Base-by-base conservation (phyloP, 2,888 invertebrate species). In the Eupithecia abbreviata region DNA sequence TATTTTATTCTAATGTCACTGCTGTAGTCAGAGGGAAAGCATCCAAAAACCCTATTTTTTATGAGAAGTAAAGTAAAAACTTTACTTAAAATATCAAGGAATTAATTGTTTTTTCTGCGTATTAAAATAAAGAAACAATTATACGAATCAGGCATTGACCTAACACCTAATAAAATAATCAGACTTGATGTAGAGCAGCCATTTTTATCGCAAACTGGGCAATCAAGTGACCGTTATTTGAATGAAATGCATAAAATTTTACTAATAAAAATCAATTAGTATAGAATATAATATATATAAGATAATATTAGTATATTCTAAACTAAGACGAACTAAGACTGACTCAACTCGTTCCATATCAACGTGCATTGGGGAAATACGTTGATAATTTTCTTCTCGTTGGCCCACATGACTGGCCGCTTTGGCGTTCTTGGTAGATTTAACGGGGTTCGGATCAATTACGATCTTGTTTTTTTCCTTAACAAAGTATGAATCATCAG, bases 351-450 rank as follows among this genome's bases (percentile, higher is more conserved):
- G 15, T 79, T 84, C 81, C 85, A 88, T 90, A 88, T 89, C 84
- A 83, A 77, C 83, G 80, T 78, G 83, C 79, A 86, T 89, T 91
- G 90, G 94, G 93, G 90, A 93, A 93, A 82, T 92, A 93, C 93
- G 90, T 84, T 77, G 83, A 84, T 87, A 88, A 90, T 90, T 88
- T 85, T 80, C 83, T 80, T 80, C 84, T 82, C 83, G 85, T 87
- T 81, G 82, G 84, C 81, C 75, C 76, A 73, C 85, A 80, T 86
- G 82, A 86, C 87, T 86, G 82, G 85, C 87, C 86, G 83, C 77
- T 80, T 87, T 90, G 90, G 92, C 91, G 91, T 92, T 92, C 90
- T 71, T 80, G 75, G 67, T 76, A 71, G 80, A 74, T 81, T 79
- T 66, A 83, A 81, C 81, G 77, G 78, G 81, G 18, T 12, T 62